Evolutionary conservation across 2,113 vertebrate genomes (phyloP), one percentile per base, ranked within the genome.

Genomic region (Mohoua ochrocephala): DNA sequence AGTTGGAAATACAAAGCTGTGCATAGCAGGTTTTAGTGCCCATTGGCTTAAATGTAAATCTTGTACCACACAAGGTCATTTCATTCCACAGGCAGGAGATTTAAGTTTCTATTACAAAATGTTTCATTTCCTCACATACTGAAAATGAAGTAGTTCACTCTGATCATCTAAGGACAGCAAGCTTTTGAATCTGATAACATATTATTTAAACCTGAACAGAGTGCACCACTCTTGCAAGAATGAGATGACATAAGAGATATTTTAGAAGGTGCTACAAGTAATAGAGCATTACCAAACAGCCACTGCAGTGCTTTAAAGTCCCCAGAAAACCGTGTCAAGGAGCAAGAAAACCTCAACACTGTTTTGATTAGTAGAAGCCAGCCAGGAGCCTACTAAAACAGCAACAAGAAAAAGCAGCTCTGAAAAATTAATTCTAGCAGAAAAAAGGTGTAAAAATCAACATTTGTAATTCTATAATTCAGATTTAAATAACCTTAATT

Each of bases 21-120:
- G 30, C 64, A 60, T 19, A 86, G 71, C 41, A 83, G 70, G 33
- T 69, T 96, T 97, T 95, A 94, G 71, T 84, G 76, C 80, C 92
- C 92, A 82, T 89, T 92, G 88, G 76, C 73, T 95, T 93, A 64
- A 95, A 81, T 81, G 69, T 94, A 93, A 92, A 93, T 94, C 95
- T 94, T 92, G 60, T 81, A 87, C 37, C 41, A 53, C 22, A 23
- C 92, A 92, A 96, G 93, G 92, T 95, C 88, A 95, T 96, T 96
- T 91, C 80, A 89, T 89, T 95, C 44, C 49, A 75, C 53, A 84
- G 85, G 65, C 47, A 92, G 71, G 65, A 96, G 93, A 93, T 96
- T 93, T 94, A 93, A 84, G 83, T 91, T 94, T 88, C 94, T 73
- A 81, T 94, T 92, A 78, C 71, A 94, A 81, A 87, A 91, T 71